Evolutionary conservation across 2,888 invertebrate genomes (phyloP).

Genomic region (Acleris literana): DNA sequence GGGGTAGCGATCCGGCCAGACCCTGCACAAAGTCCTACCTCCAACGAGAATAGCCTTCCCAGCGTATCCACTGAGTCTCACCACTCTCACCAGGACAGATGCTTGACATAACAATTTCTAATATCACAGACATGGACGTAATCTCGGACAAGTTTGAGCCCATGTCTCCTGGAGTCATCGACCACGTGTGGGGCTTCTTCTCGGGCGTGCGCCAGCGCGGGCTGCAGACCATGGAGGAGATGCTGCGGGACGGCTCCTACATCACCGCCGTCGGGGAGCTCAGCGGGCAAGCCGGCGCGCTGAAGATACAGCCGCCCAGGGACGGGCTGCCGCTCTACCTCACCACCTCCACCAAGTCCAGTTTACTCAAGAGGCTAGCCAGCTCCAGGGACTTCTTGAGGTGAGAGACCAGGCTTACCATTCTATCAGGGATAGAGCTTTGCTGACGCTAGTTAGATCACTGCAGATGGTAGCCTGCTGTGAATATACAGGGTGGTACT

Average conservation of each 20-base stretch:
- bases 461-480: too few species aligned
- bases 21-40: too few species aligned
- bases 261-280: constrained; percentile 92
- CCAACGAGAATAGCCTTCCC: too few species aligned
- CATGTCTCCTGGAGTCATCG: constrained; percentile 88
- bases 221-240: constrained; percentile 93
- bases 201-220: constrained; percentile 92
- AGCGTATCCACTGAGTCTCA: too few species aligned
- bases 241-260: constrained; percentile 91
- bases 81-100: neutral
- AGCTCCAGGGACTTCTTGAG: constrained; percentile 87
- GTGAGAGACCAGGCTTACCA: constrained; percentile 59
- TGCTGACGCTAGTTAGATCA: constrained; percentile 37
- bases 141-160: constrained; percentile 93
- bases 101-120: neutral
- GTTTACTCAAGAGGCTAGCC: constrained; percentile 88
- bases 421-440: too few species aligned
- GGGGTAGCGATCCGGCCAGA: too few species aligned
- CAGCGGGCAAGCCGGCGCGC: constrained; percentile 84
- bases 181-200: constrained; percentile 93
- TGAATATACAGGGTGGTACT: too few species aligned
- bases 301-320: constrained; percentile 89
- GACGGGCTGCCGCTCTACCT: constrained; percentile 89
- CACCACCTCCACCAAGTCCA: constrained; percentile 90
- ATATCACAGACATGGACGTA: constrained; percentile 87